Evolutionary conservation across 2,797 vertebrate genomes (phyloP), one percentile per base, ranked within the genome.

Genomic region (Taeniopygia guttata): DNA sequence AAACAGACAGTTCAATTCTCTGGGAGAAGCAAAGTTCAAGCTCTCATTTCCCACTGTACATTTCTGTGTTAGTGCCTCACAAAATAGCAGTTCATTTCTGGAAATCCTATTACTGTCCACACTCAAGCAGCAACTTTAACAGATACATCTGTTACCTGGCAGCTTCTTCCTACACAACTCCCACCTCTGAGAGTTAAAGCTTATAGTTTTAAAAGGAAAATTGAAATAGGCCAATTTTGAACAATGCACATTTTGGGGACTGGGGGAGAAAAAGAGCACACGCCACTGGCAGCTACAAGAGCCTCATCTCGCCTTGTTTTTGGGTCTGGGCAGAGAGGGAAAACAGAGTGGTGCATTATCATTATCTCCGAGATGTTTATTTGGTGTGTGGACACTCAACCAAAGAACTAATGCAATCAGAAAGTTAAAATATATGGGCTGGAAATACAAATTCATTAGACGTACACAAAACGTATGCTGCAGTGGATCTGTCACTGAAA

Each of bases 81-180:
- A 74, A 97, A 97, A 97, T 94, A 97, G 89, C 93, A 94, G 80
- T 97, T 96, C 91, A 95, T 97, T 97, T 97, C 96, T 97, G 96
- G 95, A 96, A 97, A 96, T 95, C 89, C 94, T 96, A 96, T 96
- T 97, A 97, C 93, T 96, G 94, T 96, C 96, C 94, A 95, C 92
- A 97, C 93, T 93, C 95, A 96, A 94, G 91, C 90, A 97, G 85
- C 92, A 94, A 95, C 95, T 96, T 95, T 96, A 96, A 91, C 91
- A 94, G 78, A 89, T 88, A 91, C 82, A 90, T 87, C 91, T 93
- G 94, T 94, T 95, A 93, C 82, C 95, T 89, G 96, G 93, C 84
- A 94, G 85, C 92, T 90, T 97, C 89, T 91, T 95, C 92, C 88
- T 70, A 84, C 92, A 89, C 88, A 96, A 66, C 93, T 95, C 95